These are phyloP conservation scores for Nyctibius bracteatus DNA, from an alignment of 2,113 vertebrate species.

Conservation along the genomic window DNA sequence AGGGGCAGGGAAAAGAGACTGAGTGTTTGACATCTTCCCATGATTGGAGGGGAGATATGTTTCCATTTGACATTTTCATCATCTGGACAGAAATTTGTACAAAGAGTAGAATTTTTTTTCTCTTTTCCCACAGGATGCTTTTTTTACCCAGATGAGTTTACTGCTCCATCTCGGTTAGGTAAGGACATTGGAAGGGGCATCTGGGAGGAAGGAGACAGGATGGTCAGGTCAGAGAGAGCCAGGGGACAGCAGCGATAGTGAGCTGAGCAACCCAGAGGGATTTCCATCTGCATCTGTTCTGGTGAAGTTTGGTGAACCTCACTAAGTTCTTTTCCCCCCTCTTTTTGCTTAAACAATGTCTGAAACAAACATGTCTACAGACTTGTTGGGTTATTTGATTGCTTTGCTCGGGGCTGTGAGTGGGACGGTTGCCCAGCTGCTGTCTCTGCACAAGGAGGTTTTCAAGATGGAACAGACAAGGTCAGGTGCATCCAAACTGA, in stretches of 20 bases:
- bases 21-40: neutral
- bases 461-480: conserved; percentile 68
- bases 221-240: neutral
- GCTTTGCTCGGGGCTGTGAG: neutral
- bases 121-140: neutral
- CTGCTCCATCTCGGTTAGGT: neutral
- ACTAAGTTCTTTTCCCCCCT: neutral
- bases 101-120: neutral
- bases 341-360: neutral
- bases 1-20: neutral
- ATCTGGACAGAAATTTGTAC: neutral
- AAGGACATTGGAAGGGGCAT: neutral
- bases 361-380: neutral
- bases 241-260: neutral
- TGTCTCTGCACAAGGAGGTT: conserved; percentile 35
- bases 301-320: neutral
- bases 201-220: neutral
- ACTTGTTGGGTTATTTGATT: neutral
- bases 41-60: accelerated
- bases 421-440: conserved; percentile 20
- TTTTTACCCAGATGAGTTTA: neutral
- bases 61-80: neutral
- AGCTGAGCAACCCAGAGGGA: neutral
- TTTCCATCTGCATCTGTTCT: neutral
- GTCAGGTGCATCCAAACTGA: conserved; percentile 69